A percentile compares a stretch with the other conserved stretches of the same genome.
Conservation (phyloP, 2,113 vertebrate genomes). For the Euleptes europaea region DNA sequence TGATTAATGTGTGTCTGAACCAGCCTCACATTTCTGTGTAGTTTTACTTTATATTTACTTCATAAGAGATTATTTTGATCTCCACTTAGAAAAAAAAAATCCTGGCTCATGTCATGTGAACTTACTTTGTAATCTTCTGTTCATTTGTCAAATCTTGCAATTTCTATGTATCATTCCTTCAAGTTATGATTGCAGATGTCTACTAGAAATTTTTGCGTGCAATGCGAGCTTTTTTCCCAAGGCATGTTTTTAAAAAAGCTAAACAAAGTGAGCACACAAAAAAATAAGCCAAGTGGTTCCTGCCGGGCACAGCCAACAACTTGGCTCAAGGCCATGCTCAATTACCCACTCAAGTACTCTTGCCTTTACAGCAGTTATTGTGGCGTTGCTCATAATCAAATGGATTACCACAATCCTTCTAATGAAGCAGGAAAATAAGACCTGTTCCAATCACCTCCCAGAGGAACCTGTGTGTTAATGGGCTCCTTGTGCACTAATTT, state of each 20-base stretch:
- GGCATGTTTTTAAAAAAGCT: background rate
- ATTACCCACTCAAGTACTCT: conserved; percentile 13
- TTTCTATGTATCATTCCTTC: background rate
- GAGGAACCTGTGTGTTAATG: background rate
- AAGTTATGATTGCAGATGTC: background rate
- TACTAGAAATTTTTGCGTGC: background rate
- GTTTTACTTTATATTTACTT: background rate
- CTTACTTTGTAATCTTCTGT: background rate
- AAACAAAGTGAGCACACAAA: background rate
- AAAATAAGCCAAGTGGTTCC: background rate
- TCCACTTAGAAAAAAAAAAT: too few species aligned
- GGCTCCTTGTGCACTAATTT: background rate
- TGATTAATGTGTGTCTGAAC: background rate
- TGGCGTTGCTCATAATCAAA: background rate
- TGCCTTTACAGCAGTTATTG: background rate
- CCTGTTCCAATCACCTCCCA: background rate
- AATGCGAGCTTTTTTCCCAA: background rate
- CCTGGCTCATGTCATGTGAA: background rate
- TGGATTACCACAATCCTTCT: background rate
- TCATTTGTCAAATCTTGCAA: background rate
- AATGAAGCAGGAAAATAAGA: background rate
- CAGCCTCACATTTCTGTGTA: background rate
- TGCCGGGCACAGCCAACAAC: background rate
- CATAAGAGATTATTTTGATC: background rate
- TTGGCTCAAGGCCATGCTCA: background rate